Base-by-base conservation (phyloP, 2,113 vertebrate genomes). In the Forbesichthys papilliferus region DNA sequence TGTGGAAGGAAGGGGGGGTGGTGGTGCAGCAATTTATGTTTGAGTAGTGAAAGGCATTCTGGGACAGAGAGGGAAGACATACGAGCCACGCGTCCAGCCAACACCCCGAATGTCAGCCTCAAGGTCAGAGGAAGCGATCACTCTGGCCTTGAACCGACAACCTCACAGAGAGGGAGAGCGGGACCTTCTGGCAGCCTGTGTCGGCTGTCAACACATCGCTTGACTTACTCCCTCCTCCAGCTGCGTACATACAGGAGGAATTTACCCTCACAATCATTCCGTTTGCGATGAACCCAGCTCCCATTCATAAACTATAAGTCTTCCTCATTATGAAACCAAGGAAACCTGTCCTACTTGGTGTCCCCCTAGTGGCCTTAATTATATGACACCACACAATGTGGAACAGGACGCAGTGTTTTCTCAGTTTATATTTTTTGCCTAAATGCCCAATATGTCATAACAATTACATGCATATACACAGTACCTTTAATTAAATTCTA, bases 111-210 rank as follows among this genome's bases (percentile, higher is more conserved):
- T 42, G 36, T 8, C 65, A 63, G 70, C 68, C 77, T 88, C 83
- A 88, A 91, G 87, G 89, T 87, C 85, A 87, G 68, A 73, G 42
- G 69, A 68, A 59, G 66, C 60, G 11, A 54, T 61, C 56, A 20
- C 46, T 70, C 72, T 6, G 57, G 66, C 79, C 64, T 51, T 57
- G 69, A 52, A 10, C 5, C 48, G 16, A 46, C n/a, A 61, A 46
- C 16, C 10, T 20, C 58, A 10, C 16, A 10, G 51, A n/a, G 13
- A 5, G 14, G 18, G 68, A 75, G 57, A 58, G 66, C 66, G 56
- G 34, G 75, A 67, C 55, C 73, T 67, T 79, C 71, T 71, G 75
- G 79, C 74, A 79, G 79, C 71, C 77, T 79, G 75, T 57, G 73
- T 61, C 27, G 58, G 62, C 27, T 66, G 73, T 11, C 76, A 74